Evolutionary conservation across 2,113 vertebrate species (phyloP), one percentile per base, ranked within the genome.

Genomic region (Tachycineta bicolor): DNA sequence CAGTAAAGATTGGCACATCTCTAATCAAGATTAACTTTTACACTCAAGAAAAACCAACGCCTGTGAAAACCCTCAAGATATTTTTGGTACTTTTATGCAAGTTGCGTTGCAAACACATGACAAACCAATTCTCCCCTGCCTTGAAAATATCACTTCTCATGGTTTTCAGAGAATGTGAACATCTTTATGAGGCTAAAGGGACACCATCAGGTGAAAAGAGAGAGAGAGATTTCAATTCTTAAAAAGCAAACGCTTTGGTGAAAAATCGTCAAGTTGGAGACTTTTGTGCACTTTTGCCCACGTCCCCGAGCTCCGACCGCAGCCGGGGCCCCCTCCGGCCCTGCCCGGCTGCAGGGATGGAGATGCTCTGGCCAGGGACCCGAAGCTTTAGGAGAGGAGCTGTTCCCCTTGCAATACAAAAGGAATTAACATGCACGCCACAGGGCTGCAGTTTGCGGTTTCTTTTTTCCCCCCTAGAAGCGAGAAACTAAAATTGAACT

Each of bases 21-120:
- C 98, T 98, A 98, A 98, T 97, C 97, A 98, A 97, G 98, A 97
- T 97, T 98, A 98, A 98, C 97, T 98, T 98, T 97, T 98, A 98
- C 98, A 98, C 97, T 94, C 95, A 95, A 95, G 94, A 96, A 96
- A 97, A 96, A 97, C 89, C 95, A 95, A 83, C 80, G 95, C 96
- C 84, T 68, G 16, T 93, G 95, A 97, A 97, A 96, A 96, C 82
- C 94, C 74, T 92, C 85, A 83, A 96, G 76, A 97, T 84, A 97
- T 87, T 97, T 96, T 97, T 97, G 97, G 97, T 97, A 95, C 96
- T 95, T 97, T 96, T 96, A 97, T 83, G 95, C 97, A 96, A 95
- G 79, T 97, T 93, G 94, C 12, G 79, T 97, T 97, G 96, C 96
- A 97, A 98, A 97, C 96, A 93, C 60, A 92, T 82, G 94, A 97